These are phyloP conservation scores for Grammomys surdaster DNA, from an alignment of 2,113 vertebrate genomes.

Conservation along the genomic window DNA sequence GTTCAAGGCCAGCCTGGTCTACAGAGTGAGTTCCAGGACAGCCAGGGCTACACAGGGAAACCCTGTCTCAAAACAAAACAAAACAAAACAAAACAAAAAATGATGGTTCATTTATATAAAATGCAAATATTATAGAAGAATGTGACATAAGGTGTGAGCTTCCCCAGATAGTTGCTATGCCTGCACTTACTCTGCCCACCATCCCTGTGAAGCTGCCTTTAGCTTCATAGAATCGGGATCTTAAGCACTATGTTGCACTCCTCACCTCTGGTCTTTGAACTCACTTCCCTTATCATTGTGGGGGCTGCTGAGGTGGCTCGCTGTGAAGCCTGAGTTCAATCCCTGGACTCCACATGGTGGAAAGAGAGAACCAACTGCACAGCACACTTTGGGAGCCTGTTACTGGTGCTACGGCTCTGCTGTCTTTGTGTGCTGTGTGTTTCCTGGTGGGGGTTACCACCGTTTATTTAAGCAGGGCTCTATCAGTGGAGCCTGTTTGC, in stretches of 20 bases:
- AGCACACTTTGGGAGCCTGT: background rate
- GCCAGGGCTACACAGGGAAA: no score
- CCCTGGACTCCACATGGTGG: background rate
- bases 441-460: background rate
- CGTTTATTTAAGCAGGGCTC: background rate
- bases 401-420: background rate
- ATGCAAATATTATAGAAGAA: background rate
- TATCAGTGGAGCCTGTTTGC: background rate
- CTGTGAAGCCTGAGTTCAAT: background rate
- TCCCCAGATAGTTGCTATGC: background rate
- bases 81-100: background rate
- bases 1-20: no score
- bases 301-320: background rate
- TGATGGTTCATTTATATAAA: background rate
- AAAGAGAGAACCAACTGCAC: background rate
- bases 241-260: accelerated
- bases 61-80: no score
- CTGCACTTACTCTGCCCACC: background rate
- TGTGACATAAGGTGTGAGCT: background rate
- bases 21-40: no score
- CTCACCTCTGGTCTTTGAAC: background rate
- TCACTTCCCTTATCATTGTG: background rate
- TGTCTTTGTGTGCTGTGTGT: background rate
- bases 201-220: accelerated
- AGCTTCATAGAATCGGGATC: background rate